Base-by-base conservation (phyloP, 2,113 vertebrate genomes). In the Neodon shergylaensis region DNA sequence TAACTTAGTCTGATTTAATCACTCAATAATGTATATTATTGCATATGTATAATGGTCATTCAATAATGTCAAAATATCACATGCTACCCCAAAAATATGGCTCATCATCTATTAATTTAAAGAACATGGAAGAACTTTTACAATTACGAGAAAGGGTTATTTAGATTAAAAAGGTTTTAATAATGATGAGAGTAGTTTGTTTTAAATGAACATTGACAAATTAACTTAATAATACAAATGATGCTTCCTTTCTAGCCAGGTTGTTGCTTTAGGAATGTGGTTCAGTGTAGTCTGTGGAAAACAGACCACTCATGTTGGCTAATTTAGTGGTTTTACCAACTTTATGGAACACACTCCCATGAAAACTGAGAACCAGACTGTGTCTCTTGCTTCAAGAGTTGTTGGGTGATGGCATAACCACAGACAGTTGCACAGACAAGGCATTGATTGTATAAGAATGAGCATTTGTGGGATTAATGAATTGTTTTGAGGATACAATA, bases 171-270 rank as follows among this genome's bases (percentile, higher is more conserved):
- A 92, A 4, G 1, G 70, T 95, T 94, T 79, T 74, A 44, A 81
- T 9, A 31, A 31, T 65, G 7, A 47, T 90, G 31, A 83, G 39
- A 19, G n/a, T 82, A 19, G 1, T 58, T 94, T 14, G 16, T 70
- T 70, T 94, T 88, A 84, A 2, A 87, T 54, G 24, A 31, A 88
- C 24, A 79, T 76, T 95, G 88, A 90, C 28, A 78, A 92, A 79
- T 61, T 49, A 94, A 92, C 63, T 42, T 90, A n/a, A n/a, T 49
- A 90, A 77, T 7, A 28, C 10, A 86, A 95, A 92, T 14, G 14
- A 85, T 19, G 8, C 58, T 94, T 72, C 4, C 33, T 77, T 72
- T 54, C 81, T 70, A 79, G 66, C 77, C 61, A 39, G 47, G 22
- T n/a, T 72, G 11, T 91, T 33, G 31, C 21, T 21, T 1, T 42